Evolutionary conservation across 2,888 invertebrate species (phyloP).

Genomic region (Trilocha varians): DNA sequence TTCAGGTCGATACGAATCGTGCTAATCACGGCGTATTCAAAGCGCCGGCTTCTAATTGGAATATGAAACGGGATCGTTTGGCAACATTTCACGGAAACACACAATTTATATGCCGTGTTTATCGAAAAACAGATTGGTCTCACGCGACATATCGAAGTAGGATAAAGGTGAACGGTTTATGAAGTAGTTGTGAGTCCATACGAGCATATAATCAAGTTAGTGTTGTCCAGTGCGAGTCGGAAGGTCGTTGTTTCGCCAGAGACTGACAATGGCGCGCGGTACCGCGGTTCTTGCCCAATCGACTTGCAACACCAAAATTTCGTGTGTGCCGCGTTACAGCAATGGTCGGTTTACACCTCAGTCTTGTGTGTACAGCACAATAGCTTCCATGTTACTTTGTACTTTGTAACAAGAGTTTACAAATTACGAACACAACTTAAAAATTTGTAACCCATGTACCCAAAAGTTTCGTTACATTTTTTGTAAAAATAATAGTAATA

Average conservation of each 20-base stretch:
- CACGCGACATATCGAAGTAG: not conserved
- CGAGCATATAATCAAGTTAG: conserved; percentile 51
- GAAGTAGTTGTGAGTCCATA: conserved; percentile 28
- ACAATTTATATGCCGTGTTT: not conserved
- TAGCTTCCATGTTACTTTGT: conserved; percentile 8
- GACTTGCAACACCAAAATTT: conserved; percentile 66
- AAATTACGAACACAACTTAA: too few relatives aligned
- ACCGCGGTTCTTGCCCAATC: conserved; percentile 54
- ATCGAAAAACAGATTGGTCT: conserved; percentile 6
- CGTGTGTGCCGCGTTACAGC: conserved; percentile 61
- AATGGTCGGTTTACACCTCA: conserved; percentile 38
- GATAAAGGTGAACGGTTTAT: not conserved
- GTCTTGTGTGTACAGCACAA: conserved; percentile 13
- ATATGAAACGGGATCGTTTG: not conserved
- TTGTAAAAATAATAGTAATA: too few relatives aligned
- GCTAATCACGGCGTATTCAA: conserved; percentile 4
- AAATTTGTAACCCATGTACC: too few relatives aligned
- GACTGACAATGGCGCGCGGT: conserved; percentile 60
- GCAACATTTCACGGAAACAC: not conserved
- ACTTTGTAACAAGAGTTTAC: not conserved
- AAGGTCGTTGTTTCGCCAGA: conserved; percentile 69
- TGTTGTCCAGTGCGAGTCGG: conserved; percentile 60
- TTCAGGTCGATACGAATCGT: conserved; percentile 4
- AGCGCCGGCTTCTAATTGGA: conserved; percentile 6
- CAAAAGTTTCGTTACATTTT: too few relatives aligned